These are phyloP conservation scores for Lepidurus apus DNA, from an alignment of 1,140 invertebrate species.

Conservation along the genomic window DNA sequence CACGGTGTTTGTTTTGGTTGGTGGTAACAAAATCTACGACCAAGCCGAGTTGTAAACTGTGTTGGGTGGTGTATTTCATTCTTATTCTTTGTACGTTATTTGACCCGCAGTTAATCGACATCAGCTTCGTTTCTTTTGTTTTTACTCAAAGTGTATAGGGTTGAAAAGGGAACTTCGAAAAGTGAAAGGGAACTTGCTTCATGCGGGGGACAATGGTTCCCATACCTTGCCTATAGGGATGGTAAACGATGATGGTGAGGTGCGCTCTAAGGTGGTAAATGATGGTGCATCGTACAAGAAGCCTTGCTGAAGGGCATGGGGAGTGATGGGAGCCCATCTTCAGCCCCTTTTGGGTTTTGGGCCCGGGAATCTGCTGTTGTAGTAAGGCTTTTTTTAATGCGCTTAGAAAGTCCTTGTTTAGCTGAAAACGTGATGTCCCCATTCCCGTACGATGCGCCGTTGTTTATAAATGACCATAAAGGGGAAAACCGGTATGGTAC, in stretches of 20 bases:
- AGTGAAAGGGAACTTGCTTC: not conserved
- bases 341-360: not conserved
- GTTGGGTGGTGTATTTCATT: too few species aligned
- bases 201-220: not conserved
- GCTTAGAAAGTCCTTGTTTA: slow-evolving; percentile 1
- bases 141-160: too few species aligned
- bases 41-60: too few species aligned
- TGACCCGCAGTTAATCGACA: too few species aligned
- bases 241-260: not conserved
- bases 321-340: not conserved
- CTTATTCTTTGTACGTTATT: too few species aligned
- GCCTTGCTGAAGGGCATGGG: not conserved
- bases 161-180: not conserved
- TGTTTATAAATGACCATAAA: slow-evolving; percentile 16
- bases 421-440: slow-evolving; percentile 9
- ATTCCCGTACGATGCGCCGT: not conserved
- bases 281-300: not conserved
- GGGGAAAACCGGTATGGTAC: not conserved
- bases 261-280: not conserved
- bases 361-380: not conserved
- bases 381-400: not conserved
- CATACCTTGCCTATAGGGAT: slow-evolving; percentile 6
- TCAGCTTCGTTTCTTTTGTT: too few species aligned
- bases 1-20: too few species aligned
- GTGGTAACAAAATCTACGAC: too few species aligned